phyloP scores from a whole-genome alignment of 2,888 invertebrate genomes.

The Megalurothrips usitatus region DNA sequence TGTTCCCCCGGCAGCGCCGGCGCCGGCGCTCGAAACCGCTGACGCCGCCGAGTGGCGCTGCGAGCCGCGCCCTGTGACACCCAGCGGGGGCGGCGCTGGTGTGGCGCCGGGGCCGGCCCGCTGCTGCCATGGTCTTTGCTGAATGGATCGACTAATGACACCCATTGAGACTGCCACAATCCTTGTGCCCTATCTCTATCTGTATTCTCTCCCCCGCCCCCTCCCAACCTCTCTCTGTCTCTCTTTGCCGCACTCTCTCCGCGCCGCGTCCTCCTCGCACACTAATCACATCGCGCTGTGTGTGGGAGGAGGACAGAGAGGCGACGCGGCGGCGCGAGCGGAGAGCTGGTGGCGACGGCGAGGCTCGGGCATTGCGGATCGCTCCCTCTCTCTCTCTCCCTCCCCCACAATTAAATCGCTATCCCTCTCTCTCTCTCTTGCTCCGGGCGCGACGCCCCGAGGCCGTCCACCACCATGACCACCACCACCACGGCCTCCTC shows the following conservation, averaged over 20 bases:
- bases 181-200: slow-evolving; percentile 12
- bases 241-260: neutral
- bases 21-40: no score
- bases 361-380: neutral
- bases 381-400: neutral
- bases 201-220: neutral
- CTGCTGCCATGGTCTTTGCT: neutral
- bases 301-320: neutral
- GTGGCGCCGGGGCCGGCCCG: neutral
- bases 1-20: no score
- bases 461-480: no score
- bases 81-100: neutral
- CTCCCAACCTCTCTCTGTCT: neutral
- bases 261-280: neutral
- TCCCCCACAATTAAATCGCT: no score
- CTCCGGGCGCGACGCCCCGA: no score
- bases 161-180: slow-evolving; percentile 16
- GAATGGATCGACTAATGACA: slow-evolving; percentile 25
- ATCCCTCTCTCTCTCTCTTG: neutral
- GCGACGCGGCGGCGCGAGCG: no score
- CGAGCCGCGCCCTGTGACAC: neutral
- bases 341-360: neutral
- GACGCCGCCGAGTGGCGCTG: neutral
- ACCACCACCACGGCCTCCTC: no score
- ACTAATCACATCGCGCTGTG: neutral